A percentile compares a stretch with the other conserved stretches of the same genome.
These are phyloP conservation scores for Caenorhabditis sp. DNA, from an alignment of 2,888 invertebrate species.

Conservation along the genomic window DNA sequence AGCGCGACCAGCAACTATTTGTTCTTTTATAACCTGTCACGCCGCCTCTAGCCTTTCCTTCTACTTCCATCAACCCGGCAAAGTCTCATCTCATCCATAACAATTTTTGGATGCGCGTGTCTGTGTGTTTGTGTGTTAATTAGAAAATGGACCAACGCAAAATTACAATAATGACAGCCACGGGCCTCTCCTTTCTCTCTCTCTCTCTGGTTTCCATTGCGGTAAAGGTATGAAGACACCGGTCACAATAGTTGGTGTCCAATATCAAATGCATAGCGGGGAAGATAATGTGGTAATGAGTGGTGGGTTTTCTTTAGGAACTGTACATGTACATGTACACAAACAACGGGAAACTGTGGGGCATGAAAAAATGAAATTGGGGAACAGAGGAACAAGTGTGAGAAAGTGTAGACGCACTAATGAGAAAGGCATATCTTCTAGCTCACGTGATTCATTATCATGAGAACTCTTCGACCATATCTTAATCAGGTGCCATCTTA, in stretches of 20 bases:
- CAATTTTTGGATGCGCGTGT: no score
- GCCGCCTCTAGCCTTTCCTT: constrained; percentile 9
- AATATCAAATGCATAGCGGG: constrained; percentile 52
- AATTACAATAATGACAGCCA: constrained; percentile 63
- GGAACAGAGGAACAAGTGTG: neutral
- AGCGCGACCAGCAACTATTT: constrained; percentile 29
- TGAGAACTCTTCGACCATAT: constrained; percentile 10
- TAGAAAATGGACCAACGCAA: constrained; percentile 60
- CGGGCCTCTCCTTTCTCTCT: no score
- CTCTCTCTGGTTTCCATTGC: constrained; percentile 38
- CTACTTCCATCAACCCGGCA: neutral
- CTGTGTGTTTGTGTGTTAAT: constrained; percentile 41
- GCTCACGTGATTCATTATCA: constrained; percentile 47
- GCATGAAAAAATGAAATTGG: neutral
- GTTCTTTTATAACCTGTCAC: constrained; percentile 61
- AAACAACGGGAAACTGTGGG: neutral
- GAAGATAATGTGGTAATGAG: constrained; percentile 57
- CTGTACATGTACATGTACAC: constrained; percentile 2
- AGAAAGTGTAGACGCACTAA: constrained; percentile 15
- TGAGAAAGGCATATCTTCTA: constrained; percentile 9
- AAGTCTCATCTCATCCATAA: constrained; percentile 51
- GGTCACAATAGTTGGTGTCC: constrained; percentile 55
- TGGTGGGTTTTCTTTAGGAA: neutral
- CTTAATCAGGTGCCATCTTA: constrained; percentile 22
- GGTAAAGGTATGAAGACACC: constrained; percentile 48